Evolutionary conservation across 2,797 vertebrate genomes (phyloP).

Genomic region (Sparus aurata): DNA sequence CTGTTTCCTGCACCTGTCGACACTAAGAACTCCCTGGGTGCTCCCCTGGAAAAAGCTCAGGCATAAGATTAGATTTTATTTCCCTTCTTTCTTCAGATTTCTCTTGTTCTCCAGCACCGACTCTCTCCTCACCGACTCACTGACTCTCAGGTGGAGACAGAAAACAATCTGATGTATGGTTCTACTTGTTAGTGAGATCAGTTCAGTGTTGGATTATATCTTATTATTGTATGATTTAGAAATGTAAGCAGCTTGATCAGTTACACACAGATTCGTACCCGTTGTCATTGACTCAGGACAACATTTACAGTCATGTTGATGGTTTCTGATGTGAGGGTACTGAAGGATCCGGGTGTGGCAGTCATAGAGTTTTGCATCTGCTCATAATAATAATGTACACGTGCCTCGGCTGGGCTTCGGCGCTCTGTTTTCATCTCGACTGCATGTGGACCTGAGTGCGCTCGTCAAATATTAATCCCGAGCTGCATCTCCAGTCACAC

Average conservation of each 20-base stretch:
- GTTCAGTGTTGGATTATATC: neutral
- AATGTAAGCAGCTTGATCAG: neutral
- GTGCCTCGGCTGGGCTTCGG: neutral
- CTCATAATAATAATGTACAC: neutral
- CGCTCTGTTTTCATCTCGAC: neutral
- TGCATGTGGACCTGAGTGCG: neutral
- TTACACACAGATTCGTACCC: no score
- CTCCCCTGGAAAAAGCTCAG: neutral
- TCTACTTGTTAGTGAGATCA: neutral
- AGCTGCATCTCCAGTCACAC: neutral
- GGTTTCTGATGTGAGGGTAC: neutral
- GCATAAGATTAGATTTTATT: neutral
- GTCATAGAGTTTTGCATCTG: neutral
- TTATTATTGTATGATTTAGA: neutral
- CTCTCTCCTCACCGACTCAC: neutral
- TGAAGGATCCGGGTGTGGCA: neutral
- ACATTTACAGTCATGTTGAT: neutral
- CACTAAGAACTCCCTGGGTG: neutral
- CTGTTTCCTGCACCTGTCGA: neutral
- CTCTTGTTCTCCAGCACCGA: neutral
- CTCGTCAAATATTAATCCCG: constrained; percentile 25
- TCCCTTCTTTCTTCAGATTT: neutral
- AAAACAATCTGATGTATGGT: neutral
- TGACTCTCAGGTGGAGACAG: neutral
- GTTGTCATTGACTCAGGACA: no score